Evolutionary conservation across 2,113 vertebrate genomes (phyloP).

Genomic region (Patagioenas fasciata): DNA sequence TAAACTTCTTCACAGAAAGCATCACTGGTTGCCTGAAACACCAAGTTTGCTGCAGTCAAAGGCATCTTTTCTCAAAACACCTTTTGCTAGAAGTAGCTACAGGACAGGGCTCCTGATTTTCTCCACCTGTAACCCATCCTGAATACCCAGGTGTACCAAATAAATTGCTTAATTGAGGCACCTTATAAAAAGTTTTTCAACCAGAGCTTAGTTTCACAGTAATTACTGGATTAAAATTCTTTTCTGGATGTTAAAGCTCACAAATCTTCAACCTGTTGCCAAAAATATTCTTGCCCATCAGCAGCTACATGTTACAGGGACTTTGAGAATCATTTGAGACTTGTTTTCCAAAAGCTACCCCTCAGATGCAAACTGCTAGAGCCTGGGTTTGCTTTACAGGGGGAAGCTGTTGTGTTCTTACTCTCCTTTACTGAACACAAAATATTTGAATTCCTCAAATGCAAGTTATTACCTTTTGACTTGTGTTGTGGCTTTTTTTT

Average conservation of each 20-base stretch:
- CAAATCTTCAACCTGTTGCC: neutral
- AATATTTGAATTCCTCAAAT: neutral
- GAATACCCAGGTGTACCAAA: neutral
- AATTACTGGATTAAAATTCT: conserved; percentile 37
- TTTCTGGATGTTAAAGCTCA: neutral
- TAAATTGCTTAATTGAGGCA: neutral
- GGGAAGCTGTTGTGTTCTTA: neutral
- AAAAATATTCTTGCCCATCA: neutral
- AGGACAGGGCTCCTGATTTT: neutral
- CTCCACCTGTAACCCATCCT: neutral
- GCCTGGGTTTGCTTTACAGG: neutral
- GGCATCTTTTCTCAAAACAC: neutral
- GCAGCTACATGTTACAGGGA: fast-evolving
- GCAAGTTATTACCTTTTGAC: neutral
- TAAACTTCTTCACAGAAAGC: neutral
- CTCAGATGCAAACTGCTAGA: neutral
- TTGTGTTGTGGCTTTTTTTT: neutral
- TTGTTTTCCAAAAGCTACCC: neutral
- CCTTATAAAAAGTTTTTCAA: neutral
- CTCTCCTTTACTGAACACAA: neutral
- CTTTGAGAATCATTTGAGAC: neutral
- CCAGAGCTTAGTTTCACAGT: conserved; percentile 5
- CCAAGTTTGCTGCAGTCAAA: neutral
- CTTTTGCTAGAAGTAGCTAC: neutral
- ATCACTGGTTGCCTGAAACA: neutral